Conservation (phyloP, 2,797 vertebrate species). For the Pseudochaenichthys georgianus region DNA sequence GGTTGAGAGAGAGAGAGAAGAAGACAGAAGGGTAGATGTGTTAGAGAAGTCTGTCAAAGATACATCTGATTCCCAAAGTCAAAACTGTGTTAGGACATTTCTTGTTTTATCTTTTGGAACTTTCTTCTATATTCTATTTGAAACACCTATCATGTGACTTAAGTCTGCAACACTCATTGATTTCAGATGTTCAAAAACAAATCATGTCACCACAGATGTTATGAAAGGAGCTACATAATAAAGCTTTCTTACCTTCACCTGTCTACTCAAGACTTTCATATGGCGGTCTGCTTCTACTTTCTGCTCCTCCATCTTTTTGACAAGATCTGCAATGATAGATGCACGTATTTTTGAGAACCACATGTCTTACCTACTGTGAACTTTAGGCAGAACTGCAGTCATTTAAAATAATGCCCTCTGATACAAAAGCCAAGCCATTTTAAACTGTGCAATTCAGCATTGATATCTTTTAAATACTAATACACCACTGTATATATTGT, state of each 20-base stretch:
- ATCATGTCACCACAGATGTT: background rate
- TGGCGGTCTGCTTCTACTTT: constrained; percentile 93
- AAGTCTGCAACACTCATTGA: background rate
- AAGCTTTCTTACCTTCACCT: constrained; percentile 90
- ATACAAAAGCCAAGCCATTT: background rate
- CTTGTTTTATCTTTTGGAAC: constrained; percentile 5
- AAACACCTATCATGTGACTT: background rate
- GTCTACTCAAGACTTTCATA: constrained; percentile 89
- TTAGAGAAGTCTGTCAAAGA: background rate
- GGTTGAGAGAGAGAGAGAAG: background rate
- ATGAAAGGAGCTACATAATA: background rate
- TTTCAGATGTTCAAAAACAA: background rate
- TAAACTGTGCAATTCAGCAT: too few species aligned
- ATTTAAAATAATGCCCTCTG: background rate
- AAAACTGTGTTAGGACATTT: background rate
- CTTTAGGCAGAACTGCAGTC: background rate
- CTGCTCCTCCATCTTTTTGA: constrained; percentile 92
- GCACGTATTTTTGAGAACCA: constrained; percentile 24
- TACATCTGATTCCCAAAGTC: background rate
- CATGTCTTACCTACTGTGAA: background rate
- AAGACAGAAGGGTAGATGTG: background rate
- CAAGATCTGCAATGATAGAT: constrained; percentile 84
- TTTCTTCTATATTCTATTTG: background rate
- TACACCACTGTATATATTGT: too few species aligned
- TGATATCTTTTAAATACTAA: too few species aligned